These are phyloP conservation scores for Mercenaria mercenaria DNA, from an alignment of 1,140 invertebrate species.

Conservation along the genomic window DNA sequence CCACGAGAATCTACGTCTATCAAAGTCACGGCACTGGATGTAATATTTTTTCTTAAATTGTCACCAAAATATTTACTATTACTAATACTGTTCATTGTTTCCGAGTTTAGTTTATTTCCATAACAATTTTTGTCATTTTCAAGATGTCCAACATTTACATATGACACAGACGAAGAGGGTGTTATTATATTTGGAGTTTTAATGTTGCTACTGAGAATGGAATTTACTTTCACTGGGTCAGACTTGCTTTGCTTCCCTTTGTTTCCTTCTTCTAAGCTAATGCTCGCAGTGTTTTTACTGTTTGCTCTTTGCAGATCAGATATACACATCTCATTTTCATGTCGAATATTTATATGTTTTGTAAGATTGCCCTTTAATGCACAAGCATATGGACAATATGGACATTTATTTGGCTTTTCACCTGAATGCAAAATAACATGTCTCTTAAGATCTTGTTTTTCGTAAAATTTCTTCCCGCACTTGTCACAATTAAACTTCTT, in stretches of 20 bases:
- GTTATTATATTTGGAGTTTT: too few species aligned
- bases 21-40: neutral
- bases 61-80: too few species aligned
- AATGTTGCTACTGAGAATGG: too few species aligned
- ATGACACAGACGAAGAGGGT: too few species aligned
- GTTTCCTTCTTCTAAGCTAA: too few species aligned
- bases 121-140: too few species aligned
- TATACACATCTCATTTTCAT: neutral
- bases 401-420: conserved; percentile 26
- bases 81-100: too few species aligned
- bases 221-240: too few species aligned
- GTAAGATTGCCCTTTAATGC: conserved; percentile 23
- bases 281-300: neutral
- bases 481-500: neutral
- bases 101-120: neutral
- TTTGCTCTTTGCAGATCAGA: neutral
- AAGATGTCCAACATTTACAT: too few species aligned
- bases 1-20: neutral
- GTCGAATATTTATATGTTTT: neutral
- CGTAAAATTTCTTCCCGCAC: neutral
- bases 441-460: conserved; percentile 22
- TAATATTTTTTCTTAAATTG: too few species aligned
- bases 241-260: too few species aligned
- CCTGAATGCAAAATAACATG: conserved; percentile 16
- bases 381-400: conserved; percentile 8